Conservation (phyloP, 2,113 vertebrate species). For the Actenoides lindsayi region DNA sequence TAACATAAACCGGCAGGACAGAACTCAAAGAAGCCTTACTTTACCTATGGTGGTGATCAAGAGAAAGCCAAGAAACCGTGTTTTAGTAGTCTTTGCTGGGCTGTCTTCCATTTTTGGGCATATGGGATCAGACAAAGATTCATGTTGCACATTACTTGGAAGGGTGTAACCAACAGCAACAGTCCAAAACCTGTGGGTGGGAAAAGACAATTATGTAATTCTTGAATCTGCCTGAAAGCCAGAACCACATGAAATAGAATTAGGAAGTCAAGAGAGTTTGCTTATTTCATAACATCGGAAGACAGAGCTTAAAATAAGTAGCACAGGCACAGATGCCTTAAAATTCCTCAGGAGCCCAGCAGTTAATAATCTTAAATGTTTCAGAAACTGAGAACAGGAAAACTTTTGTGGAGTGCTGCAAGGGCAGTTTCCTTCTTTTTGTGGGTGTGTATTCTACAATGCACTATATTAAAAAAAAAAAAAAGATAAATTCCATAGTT, state of each 20-base stretch:
- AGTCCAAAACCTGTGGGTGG: constrained; percentile 23
- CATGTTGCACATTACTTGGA: background rate
- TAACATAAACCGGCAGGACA: background rate
- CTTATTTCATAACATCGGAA: constrained; percentile 29
- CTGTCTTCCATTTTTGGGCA: constrained; percentile 42
- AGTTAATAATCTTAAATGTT: constrained; percentile 26
- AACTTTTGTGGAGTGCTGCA: background rate
- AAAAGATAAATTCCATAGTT: background rate
- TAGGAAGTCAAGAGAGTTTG: constrained; percentile 11
- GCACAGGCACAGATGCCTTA: background rate
- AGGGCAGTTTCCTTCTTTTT: background rate
- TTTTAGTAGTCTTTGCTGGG: constrained; percentile 8
- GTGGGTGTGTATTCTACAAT: background rate
- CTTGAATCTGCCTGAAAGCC: constrained; percentile 29
- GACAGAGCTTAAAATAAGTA: constrained; percentile 45
- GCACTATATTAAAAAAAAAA: background rate
- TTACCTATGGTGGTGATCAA: background rate
- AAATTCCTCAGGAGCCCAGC: background rate
- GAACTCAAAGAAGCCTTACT: background rate
- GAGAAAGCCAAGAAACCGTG: background rate
- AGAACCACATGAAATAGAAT: constrained; percentile 40
- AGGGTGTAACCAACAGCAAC: constrained; percentile 4
- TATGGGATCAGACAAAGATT: background rate
- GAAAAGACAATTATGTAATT: constrained; percentile 11
- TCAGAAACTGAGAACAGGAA: constrained; percentile 36